Evolutionary conservation across 2,113 vertebrate genomes (phyloP).

Genomic region (Sitta europaea): DNA sequence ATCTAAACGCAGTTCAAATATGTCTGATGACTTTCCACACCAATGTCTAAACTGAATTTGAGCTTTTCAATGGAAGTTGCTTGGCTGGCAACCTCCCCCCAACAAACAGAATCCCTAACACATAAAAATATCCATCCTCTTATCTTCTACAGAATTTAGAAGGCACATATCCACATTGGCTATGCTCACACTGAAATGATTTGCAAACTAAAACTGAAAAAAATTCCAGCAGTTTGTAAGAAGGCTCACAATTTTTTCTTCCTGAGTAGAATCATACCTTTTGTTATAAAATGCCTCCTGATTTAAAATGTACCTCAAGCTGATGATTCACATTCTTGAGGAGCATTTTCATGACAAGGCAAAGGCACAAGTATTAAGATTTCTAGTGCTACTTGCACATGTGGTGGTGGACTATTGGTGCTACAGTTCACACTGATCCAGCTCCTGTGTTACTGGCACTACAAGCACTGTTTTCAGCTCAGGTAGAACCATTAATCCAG

Average conservation of each 20-base stretch:
- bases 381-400: background rate
- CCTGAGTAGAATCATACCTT: background rate
- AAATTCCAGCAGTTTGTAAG: background rate
- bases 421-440: background rate
- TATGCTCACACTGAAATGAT: background rate
- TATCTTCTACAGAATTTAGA: background rate
- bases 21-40: background rate
- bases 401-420: background rate
- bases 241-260: background rate
- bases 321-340: background rate
- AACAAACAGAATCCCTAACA: background rate
- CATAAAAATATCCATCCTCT: background rate
- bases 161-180: background rate
- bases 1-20: background rate
- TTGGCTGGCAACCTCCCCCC: accelerated
- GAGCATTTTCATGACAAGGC: background rate
- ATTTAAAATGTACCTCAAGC: background rate
- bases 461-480: background rate
- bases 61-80: background rate
- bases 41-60: background rate
- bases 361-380: background rate
- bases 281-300: background rate
- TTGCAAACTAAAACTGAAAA: background rate
- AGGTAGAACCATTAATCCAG: background rate
- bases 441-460: background rate